Conservation (phyloP, 2,797 vertebrate species). For the Benthosema pterotum region DNA sequence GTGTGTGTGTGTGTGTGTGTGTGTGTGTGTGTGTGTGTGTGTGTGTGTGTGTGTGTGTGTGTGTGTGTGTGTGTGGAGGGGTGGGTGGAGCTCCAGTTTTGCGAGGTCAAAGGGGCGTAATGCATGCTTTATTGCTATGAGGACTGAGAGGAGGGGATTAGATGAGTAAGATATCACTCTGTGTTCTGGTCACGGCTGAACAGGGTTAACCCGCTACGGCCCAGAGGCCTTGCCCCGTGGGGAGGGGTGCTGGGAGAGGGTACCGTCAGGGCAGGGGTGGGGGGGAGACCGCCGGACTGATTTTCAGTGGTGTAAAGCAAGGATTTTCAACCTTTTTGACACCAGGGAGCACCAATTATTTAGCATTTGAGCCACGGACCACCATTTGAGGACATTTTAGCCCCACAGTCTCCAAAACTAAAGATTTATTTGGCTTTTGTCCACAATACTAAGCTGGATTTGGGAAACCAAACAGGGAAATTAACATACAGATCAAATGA, state of each 20-base stretch:
- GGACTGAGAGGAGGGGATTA: constrained; percentile 75
- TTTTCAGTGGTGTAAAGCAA: constrained; percentile 38
- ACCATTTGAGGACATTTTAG: too few relatives aligned
- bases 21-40: constrained; percentile 45
- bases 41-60: constrained; percentile 42
- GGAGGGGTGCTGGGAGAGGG: constrained; percentile 45
- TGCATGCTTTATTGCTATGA: constrained; percentile 79
- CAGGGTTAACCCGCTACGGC: constrained; percentile 75
- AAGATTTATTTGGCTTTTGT: too few relatives aligned
- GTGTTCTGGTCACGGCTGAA: constrained; percentile 79
- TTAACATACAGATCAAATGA: too few relatives aligned
- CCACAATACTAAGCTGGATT: too few relatives aligned
- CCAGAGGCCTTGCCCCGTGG: constrained; percentile 52
- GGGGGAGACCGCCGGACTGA: constrained; percentile 73
- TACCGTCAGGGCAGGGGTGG: constrained; percentile 69
- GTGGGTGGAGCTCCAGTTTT: constrained; percentile 50
- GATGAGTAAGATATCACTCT: constrained; percentile 82
- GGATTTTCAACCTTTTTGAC: too few relatives aligned
- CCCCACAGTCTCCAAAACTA: too few relatives aligned
- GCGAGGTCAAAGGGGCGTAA: constrained; percentile 73
- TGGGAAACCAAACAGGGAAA: too few relatives aligned
- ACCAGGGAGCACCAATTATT: too few relatives aligned
- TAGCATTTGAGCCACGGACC: too few relatives aligned
- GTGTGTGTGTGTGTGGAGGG: constrained; percentile 31
- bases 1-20: constrained; percentile 28